Evolutionary conservation across 2,797 vertebrate species (phyloP).

Genomic region (Atherinosoma microstoma): DNA sequence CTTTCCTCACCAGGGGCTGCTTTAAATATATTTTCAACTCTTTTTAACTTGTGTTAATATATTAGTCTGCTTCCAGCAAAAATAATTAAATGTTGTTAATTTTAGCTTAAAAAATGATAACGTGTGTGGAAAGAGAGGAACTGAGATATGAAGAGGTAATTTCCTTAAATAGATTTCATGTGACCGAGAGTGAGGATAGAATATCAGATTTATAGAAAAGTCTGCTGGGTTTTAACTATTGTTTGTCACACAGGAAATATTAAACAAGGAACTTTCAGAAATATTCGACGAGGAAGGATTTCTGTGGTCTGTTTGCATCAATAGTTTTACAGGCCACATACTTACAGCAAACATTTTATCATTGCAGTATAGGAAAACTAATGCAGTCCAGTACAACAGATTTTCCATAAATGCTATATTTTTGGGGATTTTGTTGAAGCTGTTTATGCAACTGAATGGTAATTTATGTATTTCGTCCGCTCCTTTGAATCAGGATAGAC

Average conservation of each 20-base stretch:
- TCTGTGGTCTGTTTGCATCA: not conserved
- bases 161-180: slow-evolving; percentile 41
- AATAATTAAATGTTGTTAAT: not conserved
- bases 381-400: not conserved
- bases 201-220: slow-evolving; percentile 1
- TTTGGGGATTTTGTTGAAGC: not conserved
- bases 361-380: not conserved
- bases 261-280: not conserved
- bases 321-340: not conserved
- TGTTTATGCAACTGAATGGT: not conserved
- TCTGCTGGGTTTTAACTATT: not conserved
- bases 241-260: slow-evolving; percentile 6
- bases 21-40: not conserved
- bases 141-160: slow-evolving; percentile 50
- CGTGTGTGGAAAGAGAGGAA: slow-evolving; percentile 26
- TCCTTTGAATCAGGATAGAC: not conserved
- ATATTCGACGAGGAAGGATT: not conserved
- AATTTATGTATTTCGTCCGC: not conserved
- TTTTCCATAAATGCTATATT: not conserved
- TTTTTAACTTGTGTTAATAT: not conserved
- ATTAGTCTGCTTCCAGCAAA: not conserved
- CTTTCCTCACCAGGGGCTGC: not conserved
- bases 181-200: slow-evolving; percentile 50
- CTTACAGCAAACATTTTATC: not conserved
- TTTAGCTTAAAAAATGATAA: not conserved